phyloP scores from a whole-genome alignment of 2,113 vertebrate species.

The Carassius gibelio region DNA sequence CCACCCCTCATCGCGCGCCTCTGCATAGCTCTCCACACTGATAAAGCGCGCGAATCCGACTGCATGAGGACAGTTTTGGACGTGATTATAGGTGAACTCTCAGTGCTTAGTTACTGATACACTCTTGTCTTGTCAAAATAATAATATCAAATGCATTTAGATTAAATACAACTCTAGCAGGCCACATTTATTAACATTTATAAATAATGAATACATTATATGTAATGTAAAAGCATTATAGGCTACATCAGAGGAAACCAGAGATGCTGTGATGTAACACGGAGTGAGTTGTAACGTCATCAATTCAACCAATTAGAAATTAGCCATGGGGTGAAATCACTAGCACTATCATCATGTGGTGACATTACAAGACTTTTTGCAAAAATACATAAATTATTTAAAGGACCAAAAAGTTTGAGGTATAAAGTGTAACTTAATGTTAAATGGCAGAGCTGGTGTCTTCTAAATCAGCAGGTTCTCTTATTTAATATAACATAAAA shows the following conservation, averaged over 20 bases:
- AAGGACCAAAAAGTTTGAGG: background rate
- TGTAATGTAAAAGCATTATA: background rate
- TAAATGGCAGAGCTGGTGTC: background rate
- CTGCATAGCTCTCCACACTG: background rate
- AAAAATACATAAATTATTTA: background rate
- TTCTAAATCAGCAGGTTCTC: background rate
- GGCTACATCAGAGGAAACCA: background rate
- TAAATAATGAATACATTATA: background rate
- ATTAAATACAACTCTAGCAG: background rate
- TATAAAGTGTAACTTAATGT: background rate
- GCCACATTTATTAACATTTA: background rate
- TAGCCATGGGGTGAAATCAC: background rate
- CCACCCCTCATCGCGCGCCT: conserved; percentile 10
- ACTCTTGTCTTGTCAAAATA: background rate
- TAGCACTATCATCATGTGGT: background rate
- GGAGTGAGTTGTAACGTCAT: background rate
- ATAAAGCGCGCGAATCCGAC: background rate
- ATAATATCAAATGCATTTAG: background rate
- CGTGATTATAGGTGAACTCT: background rate
- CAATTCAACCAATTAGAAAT: background rate
- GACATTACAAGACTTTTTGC: background rate
- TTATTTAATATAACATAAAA: background rate
- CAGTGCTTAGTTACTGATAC: background rate
- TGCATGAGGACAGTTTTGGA: background rate
- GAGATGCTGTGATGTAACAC: background rate